Evolutionary conservation across 2,888 invertebrate genomes (phyloP).

Genomic region (Cryptops parisi): DNA sequence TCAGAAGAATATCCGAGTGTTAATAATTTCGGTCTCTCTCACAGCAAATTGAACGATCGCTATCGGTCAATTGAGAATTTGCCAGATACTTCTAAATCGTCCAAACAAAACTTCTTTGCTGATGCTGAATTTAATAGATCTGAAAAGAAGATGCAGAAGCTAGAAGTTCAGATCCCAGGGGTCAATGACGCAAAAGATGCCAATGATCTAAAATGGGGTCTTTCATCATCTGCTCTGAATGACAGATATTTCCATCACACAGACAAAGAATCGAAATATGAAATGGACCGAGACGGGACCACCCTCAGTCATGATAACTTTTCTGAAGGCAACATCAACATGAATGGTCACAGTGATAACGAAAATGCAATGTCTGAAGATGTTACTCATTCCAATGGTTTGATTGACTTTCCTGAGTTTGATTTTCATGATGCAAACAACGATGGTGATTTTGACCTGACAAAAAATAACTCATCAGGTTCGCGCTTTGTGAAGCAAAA

Average conservation of each 20-base stretch:
- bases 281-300: slow-evolving; percentile 6
- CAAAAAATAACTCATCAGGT: slow-evolving; percentile 10
- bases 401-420: slow-evolving; percentile 21
- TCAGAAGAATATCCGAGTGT: neutral
- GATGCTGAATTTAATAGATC: slow-evolving; percentile 5
- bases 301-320: slow-evolving; percentile 1
- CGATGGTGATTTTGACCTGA: neutral
- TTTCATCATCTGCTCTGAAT: slow-evolving; percentile 52
- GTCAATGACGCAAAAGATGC: neutral
- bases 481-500: slow-evolving; percentile 33
- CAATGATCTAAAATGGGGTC: slow-evolving; percentile 6
- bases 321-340: slow-evolving; percentile 1
- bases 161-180: neutral
- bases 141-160: neutral
- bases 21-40: slow-evolving; percentile 48
- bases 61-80: slow-evolving; percentile 65
- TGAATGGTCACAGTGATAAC: slow-evolving; percentile 15
- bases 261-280: neutral
- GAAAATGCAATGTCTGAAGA: slow-evolving; percentile 13
- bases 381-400: slow-evolving; percentile 19
- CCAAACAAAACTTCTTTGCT: slow-evolving; percentile 12
- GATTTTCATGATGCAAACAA: slow-evolving; percentile 19
- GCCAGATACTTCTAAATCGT: slow-evolving; percentile 15
- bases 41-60: slow-evolving; percentile 70
- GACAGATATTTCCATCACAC: slow-evolving; percentile 55